Conservation (phyloP, 2,113 vertebrate species). For the Corynorhinus townsendii region DNA sequence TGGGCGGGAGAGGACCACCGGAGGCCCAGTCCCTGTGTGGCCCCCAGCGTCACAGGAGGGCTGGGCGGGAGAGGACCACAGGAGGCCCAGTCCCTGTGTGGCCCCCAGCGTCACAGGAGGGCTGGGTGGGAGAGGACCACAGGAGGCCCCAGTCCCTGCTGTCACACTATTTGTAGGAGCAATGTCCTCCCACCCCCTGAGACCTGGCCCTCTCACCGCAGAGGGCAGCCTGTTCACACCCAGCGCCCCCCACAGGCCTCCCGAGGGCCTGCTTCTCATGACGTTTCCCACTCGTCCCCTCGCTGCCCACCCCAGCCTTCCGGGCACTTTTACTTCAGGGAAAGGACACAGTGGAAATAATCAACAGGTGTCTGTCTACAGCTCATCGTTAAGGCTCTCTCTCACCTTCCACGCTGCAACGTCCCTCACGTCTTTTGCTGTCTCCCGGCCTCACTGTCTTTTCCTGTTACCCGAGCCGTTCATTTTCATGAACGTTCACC, state of each 20-base stretch:
- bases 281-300: neutral
- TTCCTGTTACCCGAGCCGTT: neutral
- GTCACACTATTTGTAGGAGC: no score
- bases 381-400: neutral
- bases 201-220: neutral
- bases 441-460: neutral
- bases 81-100: no score
- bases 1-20: no score
- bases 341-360: neutral
- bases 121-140: no score
- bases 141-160: neutral
- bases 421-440: neutral
- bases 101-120: no score
- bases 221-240: no score
- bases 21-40: no score
- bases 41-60: no score
- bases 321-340: neutral
- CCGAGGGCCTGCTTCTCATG: neutral
- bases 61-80: no score
- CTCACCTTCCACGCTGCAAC: neutral
- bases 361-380: neutral
- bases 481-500: neutral
- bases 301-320: neutral
- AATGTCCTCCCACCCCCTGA: neutral
- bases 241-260: neutral